Base-by-base conservation (phyloP, 2,888 invertebrate species). In the Saturnia japonica region DNA sequence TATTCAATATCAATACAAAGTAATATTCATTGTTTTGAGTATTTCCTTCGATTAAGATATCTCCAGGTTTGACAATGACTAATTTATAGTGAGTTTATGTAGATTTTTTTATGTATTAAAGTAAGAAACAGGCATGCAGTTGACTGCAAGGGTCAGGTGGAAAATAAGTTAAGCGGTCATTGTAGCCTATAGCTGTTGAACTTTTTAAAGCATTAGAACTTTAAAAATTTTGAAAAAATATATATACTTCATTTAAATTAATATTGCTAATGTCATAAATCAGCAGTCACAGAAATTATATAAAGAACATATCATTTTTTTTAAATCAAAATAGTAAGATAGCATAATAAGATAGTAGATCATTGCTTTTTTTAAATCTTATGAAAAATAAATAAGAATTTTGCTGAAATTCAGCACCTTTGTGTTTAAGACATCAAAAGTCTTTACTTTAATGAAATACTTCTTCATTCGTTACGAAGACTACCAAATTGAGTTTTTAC, bases 401-500 rank as follows among this genome's bases (percentile, higher is more conserved):
- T 28, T 25, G 1, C 28, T 14, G 6, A 28, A 16, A 60, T 60
- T 28, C 28, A 14, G 28, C 28, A 28, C 28, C 22, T 57, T 57
- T 57, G 25, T 57, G 57, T 14, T 14, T 28, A 14, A 2, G 11
- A 25, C 57, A 28, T 28, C n/a, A 19, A 34, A 64, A 64, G n/a
- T 64, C 64, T 19, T 64, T 40, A 64, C n/a, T 40, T 40, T 40
- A 40, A 40, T n/a, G 40, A 64, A 40, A 40, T 40, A 64, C 19
- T n/a, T n/a, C 40, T 64, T 64, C 40, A 64, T 40, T 64, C 64
- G 19, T 40, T 64, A 40, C 34, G n/a, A 19, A 87, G 85, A 88
- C 89, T 88, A 84, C 82, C 85, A 91, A 91, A 85, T 78, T 75
- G 77, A 83, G 83, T 88, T 91, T 89, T 89, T 89, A 90, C 87